phyloP scores from a whole-genome alignment of 2,797 vertebrate species.

The Catostomus latipinnis region DNA sequence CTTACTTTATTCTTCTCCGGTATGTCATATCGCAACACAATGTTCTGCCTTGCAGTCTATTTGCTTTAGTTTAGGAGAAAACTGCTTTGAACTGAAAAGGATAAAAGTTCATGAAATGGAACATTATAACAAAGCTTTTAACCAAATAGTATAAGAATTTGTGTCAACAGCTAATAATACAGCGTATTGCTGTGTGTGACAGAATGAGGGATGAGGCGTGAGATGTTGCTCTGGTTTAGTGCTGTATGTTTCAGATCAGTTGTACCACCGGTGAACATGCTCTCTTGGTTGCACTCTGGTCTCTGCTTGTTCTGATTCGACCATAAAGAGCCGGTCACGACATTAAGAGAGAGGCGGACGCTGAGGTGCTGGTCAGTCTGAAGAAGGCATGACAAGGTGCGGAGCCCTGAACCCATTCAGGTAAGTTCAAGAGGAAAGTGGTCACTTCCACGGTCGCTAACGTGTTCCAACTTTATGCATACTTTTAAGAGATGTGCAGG shows the following conservation, averaged over 20 bases:
- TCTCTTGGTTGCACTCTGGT: background rate
- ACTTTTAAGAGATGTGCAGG: background rate
- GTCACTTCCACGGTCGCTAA: background rate
- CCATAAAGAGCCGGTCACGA: slow-evolving; percentile 29
- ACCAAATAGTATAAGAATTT: no score
- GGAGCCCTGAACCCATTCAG: slow-evolving; percentile 34
- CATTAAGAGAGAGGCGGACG: slow-evolving; percentile 17
- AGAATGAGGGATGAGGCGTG: background rate
- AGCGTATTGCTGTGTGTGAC: background rate
- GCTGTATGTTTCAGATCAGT: slow-evolving; percentile 19
- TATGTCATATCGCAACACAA: no score
- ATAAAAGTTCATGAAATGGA: no score
- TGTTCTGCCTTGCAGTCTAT: no score
- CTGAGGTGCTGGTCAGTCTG: slow-evolving; percentile 21
- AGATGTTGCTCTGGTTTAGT: background rate
- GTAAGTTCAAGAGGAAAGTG: slow-evolving; percentile 14
- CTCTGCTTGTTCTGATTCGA: slow-evolving; percentile 30
- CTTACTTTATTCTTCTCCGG: no score
- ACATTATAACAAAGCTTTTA: no score
- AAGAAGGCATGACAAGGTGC: slow-evolving; percentile 31
- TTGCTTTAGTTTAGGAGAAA: no score
- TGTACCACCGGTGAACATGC: background rate
- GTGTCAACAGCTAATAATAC: no score
- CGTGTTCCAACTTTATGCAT: background rate
- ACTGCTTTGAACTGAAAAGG: no score